These are phyloP conservation scores for Climacteris rufus DNA, from an alignment of 2,113 vertebrate genomes.

Conservation along the genomic window DNA sequence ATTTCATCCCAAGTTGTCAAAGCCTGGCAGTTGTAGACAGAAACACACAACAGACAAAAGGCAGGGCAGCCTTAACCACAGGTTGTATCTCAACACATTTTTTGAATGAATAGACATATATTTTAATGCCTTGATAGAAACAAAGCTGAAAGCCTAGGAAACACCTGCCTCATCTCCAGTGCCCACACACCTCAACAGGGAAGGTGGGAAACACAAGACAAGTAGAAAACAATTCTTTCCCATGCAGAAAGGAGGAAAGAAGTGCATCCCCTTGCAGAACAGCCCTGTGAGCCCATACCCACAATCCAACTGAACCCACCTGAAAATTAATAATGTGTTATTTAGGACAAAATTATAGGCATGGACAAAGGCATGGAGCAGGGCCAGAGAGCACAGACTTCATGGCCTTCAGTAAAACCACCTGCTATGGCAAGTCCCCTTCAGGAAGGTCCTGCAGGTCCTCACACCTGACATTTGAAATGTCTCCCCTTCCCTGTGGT, in stretches of 20 bases:
- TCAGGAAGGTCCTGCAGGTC: background rate
- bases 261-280: background rate
- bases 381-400: background rate
- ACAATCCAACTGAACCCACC: background rate
- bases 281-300: accelerated
- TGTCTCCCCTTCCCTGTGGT: accelerated
- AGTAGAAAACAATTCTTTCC: background rate
- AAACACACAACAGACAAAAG: background rate
- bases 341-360: background rate
- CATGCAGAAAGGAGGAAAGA: accelerated
- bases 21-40: background rate
- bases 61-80: background rate
- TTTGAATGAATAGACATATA: background rate
- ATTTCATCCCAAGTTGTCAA: background rate
- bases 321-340: background rate
- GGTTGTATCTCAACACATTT: background rate
- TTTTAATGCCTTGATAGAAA: background rate
- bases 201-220: background rate
- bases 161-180: background rate
- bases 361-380: background rate
- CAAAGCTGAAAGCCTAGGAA: background rate
- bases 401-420: background rate
- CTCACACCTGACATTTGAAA: background rate
- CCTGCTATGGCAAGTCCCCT: accelerated
- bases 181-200: background rate